phyloP scores from a whole-genome alignment of 37 sponge, comb jelly and placozoan species.

The Cliona cf. orientalis region DNA sequence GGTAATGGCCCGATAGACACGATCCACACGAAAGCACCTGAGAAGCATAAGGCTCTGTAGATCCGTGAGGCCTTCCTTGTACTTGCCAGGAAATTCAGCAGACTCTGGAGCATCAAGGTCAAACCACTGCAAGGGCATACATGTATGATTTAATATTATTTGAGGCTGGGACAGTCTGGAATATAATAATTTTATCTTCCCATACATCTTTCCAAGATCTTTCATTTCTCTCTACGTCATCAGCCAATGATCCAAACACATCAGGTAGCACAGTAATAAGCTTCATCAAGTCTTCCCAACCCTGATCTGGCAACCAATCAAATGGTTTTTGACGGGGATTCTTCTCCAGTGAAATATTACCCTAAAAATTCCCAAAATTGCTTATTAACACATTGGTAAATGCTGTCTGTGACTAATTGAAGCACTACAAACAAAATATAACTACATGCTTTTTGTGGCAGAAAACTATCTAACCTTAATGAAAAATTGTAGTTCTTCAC shows the following conservation, averaged over 20 bases:
- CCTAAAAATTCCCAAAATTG: slow-evolving; percentile 8
- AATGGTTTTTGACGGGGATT: slow-evolving; percentile 83
- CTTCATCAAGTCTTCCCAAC: slow-evolving; percentile 97
- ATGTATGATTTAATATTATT: background rate
- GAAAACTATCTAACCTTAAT: slow-evolving; percentile 73
- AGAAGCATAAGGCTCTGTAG: slow-evolving; percentile 91
- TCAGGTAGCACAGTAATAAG: slow-evolving; percentile 72
- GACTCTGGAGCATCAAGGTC: slow-evolving; percentile 95
- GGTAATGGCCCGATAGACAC: slow-evolving; percentile 96
- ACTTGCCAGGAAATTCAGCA: slow-evolving; percentile 81
- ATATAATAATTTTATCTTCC: background rate
- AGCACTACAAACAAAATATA: background rate
- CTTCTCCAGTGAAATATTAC: slow-evolving; percentile 97
- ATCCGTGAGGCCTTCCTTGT: slow-evolving; percentile 71
- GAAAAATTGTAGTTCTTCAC: slow-evolving; percentile 97
- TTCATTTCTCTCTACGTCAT: slow-evolving; percentile 90
- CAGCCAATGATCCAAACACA: slow-evolving; percentile 87
- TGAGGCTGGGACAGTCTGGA: background rate
- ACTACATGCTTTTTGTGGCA: background rate
- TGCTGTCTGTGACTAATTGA: background rate
- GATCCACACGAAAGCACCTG: slow-evolving; percentile 97
- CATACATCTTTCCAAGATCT: slow-evolving; percentile 82
- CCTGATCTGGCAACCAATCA: slow-evolving; percentile 98
- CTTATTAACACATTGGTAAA: background rate
- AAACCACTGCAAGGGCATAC: slow-evolving; percentile 76